phyloP scores from a whole-genome alignment of 2,888 invertebrate genomes.

The Hirudinaria manillensis region DNA sequence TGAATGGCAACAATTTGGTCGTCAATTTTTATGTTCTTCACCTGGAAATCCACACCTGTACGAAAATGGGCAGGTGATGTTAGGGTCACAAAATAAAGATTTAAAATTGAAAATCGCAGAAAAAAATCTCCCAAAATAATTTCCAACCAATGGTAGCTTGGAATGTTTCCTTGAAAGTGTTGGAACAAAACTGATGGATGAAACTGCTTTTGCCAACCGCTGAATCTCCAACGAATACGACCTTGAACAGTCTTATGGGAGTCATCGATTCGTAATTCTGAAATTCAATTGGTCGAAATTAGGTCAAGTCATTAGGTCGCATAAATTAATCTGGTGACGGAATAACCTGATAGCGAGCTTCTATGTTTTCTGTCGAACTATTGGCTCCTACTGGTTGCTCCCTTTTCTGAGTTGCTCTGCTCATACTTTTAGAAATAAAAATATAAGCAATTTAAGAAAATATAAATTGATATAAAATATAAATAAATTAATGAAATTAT shows the following conservation, averaged over 20 bases:
- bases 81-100: no score
- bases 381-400: constrained; percentile 47
- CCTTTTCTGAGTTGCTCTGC: constrained; percentile 32
- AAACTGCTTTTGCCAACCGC: constrained; percentile 95
- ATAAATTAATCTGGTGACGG: not conserved
- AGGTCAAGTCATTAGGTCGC: not conserved
- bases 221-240: constrained; percentile 68
- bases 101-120: not conserved
- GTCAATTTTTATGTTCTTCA: constrained; percentile 54
- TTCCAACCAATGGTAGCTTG: constrained; percentile 80
- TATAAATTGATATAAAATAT: not conserved
- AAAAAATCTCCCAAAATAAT: not conserved
- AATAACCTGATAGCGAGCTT: constrained; percentile 22
- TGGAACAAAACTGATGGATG: constrained; percentile 87
- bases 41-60: constrained; percentile 59
- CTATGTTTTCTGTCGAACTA: constrained; percentile 33
- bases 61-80: constrained; percentile 19
- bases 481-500: not conserved
- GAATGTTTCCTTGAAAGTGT: constrained; percentile 76
- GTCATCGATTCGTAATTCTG: constrained; percentile 33
- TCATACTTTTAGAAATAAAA: not conserved
- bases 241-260: constrained; percentile 46
- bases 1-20: constrained; percentile 54
- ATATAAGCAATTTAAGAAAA: not conserved
- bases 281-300: not conserved